phyloP scores from a whole-genome alignment of 2,888 invertebrate species.

The Campoplex capitator region DNA sequence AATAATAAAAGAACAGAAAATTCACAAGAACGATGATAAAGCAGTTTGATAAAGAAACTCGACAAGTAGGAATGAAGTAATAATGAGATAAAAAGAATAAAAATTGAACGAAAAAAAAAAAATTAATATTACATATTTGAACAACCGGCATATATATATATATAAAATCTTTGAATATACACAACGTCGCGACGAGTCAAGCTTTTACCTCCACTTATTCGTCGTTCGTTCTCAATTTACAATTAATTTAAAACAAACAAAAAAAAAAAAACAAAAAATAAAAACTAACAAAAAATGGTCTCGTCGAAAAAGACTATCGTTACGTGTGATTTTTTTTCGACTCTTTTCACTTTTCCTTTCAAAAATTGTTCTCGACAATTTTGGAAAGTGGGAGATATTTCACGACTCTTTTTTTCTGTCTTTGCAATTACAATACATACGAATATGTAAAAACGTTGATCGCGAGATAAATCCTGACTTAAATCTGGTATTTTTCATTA shows the following conservation, averaged over 20 bases:
- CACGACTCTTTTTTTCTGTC: slow-evolving; percentile 26
- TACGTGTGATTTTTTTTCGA: slow-evolving; percentile 15
- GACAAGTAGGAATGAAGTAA: slow-evolving; percentile 72
- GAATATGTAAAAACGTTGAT: slow-evolving; percentile 65
- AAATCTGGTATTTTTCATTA: slow-evolving; percentile 10
- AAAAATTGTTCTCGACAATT: slow-evolving; percentile 77
- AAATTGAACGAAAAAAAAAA: slow-evolving; percentile 12
- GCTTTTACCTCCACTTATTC: slow-evolving; percentile 1
- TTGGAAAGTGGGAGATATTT: slow-evolving; percentile 75
- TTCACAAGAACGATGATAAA: slow-evolving; percentile 14
- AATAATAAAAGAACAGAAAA: slow-evolving; percentile 45
- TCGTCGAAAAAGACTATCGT: slow-evolving; percentile 45
- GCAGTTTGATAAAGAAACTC: slow-evolving; percentile 12
- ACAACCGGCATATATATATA: slow-evolving; percentile 78
- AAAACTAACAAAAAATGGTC: slow-evolving; percentile 59
- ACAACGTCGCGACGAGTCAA: slow-evolving; percentile 72
- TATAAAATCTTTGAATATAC: slow-evolving; percentile 80
- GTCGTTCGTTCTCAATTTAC: slow-evolving; percentile 4
- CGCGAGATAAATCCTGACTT: slow-evolving; percentile 55
- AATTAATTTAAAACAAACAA: background rate
- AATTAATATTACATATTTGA: slow-evolving; percentile 78
- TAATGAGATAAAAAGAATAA: slow-evolving; percentile 74
- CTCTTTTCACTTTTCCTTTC: slow-evolving; percentile 74
- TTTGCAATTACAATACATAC: slow-evolving; percentile 58
- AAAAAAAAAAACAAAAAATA: background rate